Evolutionary conservation across 2,888 invertebrate species (phyloP).

Genomic region (Phorcus lineatus): DNA sequence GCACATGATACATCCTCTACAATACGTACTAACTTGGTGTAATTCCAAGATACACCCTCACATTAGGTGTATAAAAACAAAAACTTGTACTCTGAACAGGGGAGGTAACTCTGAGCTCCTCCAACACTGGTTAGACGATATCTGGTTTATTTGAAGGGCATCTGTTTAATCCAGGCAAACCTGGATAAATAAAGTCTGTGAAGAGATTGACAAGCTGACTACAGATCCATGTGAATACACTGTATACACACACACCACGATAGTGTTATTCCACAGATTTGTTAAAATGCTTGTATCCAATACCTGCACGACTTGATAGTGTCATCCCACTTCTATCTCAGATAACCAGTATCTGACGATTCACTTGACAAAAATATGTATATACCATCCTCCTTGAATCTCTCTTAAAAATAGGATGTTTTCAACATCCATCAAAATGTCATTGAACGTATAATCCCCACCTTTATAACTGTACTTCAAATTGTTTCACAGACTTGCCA

Average conservation of each 20-base stretch:
- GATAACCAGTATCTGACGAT: background rate
- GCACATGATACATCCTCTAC: no score
- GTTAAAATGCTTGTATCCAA: background rate
- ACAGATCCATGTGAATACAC: background rate
- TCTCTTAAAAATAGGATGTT: slow-evolving; percentile 4
- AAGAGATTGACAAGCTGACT: background rate
- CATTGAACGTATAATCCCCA: background rate
- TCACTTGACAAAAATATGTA: background rate
- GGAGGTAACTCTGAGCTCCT: no score
- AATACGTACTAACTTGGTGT: no score
- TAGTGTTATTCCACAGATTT: slow-evolving; percentile 4
- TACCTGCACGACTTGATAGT: background rate
- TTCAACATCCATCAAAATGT: background rate
- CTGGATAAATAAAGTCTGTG: no score
- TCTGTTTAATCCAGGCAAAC: no score
- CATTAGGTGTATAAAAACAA: no score
- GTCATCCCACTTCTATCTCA: background rate
- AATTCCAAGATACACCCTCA: no score
- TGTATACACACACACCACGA: background rate
- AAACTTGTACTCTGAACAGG: no score
- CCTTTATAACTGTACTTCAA: slow-evolving; percentile 48
- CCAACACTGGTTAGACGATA: no score
- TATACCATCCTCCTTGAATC: slow-evolving; percentile 1
- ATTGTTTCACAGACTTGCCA: slow-evolving; percentile 49
- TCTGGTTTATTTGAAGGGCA: no score